Base-by-base conservation (phyloP, 2,797 vertebrate genomes). In the Clarias platycephalus region DNA sequence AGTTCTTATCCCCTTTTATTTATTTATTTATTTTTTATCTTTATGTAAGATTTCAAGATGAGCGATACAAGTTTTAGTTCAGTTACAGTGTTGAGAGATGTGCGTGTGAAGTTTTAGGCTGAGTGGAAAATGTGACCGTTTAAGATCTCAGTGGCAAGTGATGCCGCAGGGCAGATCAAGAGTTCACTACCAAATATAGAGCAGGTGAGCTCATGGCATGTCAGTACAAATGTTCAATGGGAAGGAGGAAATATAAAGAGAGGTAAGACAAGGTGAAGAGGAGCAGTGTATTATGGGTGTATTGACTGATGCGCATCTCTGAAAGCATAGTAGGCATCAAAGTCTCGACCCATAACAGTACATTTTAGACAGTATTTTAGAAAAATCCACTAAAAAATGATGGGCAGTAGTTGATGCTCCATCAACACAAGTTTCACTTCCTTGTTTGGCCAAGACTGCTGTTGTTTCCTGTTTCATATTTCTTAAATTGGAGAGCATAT, bases 381-480 rank as follows among this genome's bases (percentile, higher is more conserved):
- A 28, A 13, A 49, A 26, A 49, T 8, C 49, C 10, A 13, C 49
- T 13, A 53, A 74, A 26, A 20, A 26, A 37, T 63, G 12, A 79
- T 79, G 60, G 71, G 53, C 24, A 85, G 37, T 20, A 75, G 70
- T 60, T 12, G n/a, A 10, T n/a, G 53, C 40, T 49, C 22, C n/a
- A 83, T 80, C 75, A 83, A 72, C 55, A 70, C 58, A 37, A 86
- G 88, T 93, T 93, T 93, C 90, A 91, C 81, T 88, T 88, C 88
- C 62, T 63, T 75, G 49, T 85, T 80, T 68, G 60, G 75, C 8
- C 7, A 7, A 77, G 85, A 84, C 67, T 24, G 1, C 53, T 44
- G 83, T 60, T 28, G 80, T 87, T 90, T 91, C 81, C 87, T 89
- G 83, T 90, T 78, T 76, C 28, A 64, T 81, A 84, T 82, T 84